Base-by-base conservation (phyloP, 2,797 vertebrate genomes). In the Eulemur coronatus region DNA sequence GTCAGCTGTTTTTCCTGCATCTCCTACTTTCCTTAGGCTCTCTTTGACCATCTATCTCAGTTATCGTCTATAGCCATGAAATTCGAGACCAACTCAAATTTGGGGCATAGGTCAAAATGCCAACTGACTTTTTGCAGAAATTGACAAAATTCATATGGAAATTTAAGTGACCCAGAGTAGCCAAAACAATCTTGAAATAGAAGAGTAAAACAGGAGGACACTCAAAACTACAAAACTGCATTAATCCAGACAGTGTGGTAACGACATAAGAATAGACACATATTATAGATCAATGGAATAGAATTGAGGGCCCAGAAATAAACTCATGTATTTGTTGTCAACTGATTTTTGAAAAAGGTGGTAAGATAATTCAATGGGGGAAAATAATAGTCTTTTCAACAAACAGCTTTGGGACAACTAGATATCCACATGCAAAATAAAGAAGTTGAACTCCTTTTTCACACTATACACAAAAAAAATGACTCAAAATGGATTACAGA, bases 361-460 rank as follows among this genome's bases (percentile, higher is more conserved):
- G 6, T 43, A 84, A 89, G 14, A 75, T 8, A 95, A 69, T 59
- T 84, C 63, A 84, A 24, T 8, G 13, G 35, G 28, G 38, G 24
- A 70, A 93, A 95, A 82, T 26, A 73, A 88, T 15, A 55, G n/a
- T 28, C 28, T 84, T 89, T 92, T 91, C 10, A 91, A 72, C 22
- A 52, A 72, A 75, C 24, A 7, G 13, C 57, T 69, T 48, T 70
- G 24, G 26, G 13, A 57, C 26, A 67, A 82, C 4, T 35, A n/a
- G 73, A 73, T 28, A 69, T 12, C 46, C 35, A 91, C 20, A 75
- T 7, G n/a, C 26, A 84, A 94, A 86, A 87, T 48, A 76, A 86
- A 50, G 28, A 72, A 69, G 55, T 30, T 70, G 52, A 94, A 85
- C 9, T 5, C 59, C 43, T 73, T 90, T 22, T 46, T 94, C 55